These are phyloP conservation scores for Chrysotoxum bicinctum DNA, from an alignment of 2,888 invertebrate species.

Conservation along the genomic window DNA sequence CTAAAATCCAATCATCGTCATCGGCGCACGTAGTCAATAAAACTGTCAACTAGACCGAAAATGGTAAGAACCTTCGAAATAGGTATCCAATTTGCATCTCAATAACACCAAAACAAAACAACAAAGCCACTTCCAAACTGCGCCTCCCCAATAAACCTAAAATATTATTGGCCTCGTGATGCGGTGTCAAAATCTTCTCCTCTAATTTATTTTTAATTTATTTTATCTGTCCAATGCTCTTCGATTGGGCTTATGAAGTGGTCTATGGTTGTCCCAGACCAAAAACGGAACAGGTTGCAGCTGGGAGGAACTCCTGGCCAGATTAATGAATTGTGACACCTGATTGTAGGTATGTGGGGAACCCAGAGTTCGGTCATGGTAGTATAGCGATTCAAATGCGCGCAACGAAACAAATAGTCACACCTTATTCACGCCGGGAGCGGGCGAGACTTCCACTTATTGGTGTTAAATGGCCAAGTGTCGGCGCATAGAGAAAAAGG, in stretches of 20 bases:
- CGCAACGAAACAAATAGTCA: slow-evolving; percentile 66
- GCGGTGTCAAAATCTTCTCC: slow-evolving; percentile 62
- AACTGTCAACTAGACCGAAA: slow-evolving; percentile 42
- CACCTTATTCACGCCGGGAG: slow-evolving; percentile 53
- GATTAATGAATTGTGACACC: slow-evolving; percentile 68
- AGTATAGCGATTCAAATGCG: slow-evolving; percentile 51
- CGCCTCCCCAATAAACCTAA: slow-evolving; percentile 14
- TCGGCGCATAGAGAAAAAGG: slow-evolving; percentile 67
- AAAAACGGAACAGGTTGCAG: slow-evolving; percentile 46
- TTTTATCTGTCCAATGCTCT: slow-evolving; percentile 28
- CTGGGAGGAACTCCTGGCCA: slow-evolving; percentile 27
- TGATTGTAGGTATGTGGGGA: slow-evolving; percentile 31
- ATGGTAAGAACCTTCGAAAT: slow-evolving; percentile 17
- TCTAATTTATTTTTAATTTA: slow-evolving; percentile 58
- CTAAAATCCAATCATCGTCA: not conserved
- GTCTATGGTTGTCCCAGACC: not conserved
- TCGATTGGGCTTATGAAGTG: slow-evolving; percentile 1
- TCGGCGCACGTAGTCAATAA: slow-evolving; percentile 2
- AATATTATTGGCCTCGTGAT: slow-evolving; percentile 45
- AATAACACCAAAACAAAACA: slow-evolving; percentile 39
- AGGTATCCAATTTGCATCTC: slow-evolving; percentile 57
- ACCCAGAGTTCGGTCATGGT: slow-evolving; percentile 12
- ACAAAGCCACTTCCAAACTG: slow-evolving; percentile 50
- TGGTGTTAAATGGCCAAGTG: slow-evolving; percentile 71
- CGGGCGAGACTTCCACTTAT: slow-evolving; percentile 61